These are phyloP conservation scores for Heliopora coerulea DNA, from an alignment of 92 coral and sea anemone species.

Conservation along the genomic window DNA sequence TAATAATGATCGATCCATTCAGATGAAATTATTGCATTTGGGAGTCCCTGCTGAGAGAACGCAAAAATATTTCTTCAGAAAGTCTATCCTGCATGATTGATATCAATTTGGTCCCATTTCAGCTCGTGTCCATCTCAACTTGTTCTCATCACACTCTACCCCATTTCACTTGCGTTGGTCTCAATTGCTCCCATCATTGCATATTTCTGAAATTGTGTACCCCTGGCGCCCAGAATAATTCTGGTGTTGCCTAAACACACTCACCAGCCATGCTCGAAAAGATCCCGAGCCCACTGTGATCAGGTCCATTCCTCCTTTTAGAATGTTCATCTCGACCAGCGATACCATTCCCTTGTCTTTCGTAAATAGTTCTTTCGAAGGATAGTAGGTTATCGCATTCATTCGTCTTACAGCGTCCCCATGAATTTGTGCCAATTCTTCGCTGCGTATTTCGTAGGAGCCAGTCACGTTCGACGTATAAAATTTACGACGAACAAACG, in stretches of 20 bases:
- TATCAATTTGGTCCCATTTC: too few species aligned
- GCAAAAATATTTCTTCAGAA: neutral
- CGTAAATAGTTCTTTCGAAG: constrained; percentile 52
- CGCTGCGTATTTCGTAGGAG: constrained; percentile 9
- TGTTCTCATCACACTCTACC: too few species aligned
- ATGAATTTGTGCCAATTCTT: constrained; percentile 54
- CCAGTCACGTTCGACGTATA: constrained; percentile 52
- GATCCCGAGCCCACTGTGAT: constrained; percentile 89
- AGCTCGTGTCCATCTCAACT: too few species aligned
- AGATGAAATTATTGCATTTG: neutral
- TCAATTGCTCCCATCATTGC: constrained; percentile 1
- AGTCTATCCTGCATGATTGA: too few species aligned
- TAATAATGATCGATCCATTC: too few species aligned
- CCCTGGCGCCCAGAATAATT: constrained; percentile 12
- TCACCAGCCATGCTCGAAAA: constrained; percentile 87
- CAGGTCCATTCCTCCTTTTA: constrained; percentile 71
- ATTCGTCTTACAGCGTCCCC: constrained; percentile 47
- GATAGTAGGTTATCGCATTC: constrained; percentile 56
- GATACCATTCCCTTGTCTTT: constrained; percentile 91
- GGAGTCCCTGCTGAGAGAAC: neutral
- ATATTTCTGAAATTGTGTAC: constrained; percentile 26
- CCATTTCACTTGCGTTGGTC: too few species aligned
- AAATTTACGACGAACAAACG: constrained; percentile 53
- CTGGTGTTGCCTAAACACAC: constrained; percentile 64
- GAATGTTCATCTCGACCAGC: constrained; percentile 81